These are phyloP conservation scores for Pharmacophagus antenor DNA, from an alignment of 2,888 invertebrate genomes.

Conservation along the genomic window DNA sequence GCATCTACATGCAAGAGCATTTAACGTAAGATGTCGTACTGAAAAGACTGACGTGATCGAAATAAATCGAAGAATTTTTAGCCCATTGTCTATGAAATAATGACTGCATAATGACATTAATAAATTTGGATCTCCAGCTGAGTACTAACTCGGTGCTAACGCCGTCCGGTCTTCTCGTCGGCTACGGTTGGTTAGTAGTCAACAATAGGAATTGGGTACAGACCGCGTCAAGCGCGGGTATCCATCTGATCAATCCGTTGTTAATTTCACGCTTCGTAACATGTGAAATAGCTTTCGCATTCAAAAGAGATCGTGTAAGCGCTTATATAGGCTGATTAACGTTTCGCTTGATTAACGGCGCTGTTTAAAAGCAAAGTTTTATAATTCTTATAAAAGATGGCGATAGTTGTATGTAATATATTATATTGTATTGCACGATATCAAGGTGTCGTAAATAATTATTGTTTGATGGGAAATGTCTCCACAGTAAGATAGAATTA, in stretches of 20 bases:
- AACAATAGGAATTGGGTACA: conserved; percentile 14
- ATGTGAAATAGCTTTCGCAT: conserved; percentile 41
- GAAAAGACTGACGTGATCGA: too few species aligned
- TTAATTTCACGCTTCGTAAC: conserved; percentile 51
- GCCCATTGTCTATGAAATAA: too few species aligned
- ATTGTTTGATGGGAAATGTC: too few species aligned
- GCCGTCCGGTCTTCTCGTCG: conserved; percentile 8
- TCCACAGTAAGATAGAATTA: too few species aligned
- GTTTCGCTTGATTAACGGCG: neutral
- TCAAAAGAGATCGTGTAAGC: conserved; percentile 2
- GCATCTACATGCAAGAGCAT: too few species aligned
- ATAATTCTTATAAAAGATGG: neutral
- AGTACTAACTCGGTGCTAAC: neutral
- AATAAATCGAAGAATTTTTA: too few species aligned
- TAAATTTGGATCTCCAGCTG: neutral
- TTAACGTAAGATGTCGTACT: too few species aligned
- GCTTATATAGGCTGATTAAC: neutral
- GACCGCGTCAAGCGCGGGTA: conserved; percentile 2
- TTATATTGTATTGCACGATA: too few species aligned
- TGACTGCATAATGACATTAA: neutral
- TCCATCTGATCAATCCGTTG: conserved; percentile 30
- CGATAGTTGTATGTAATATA: too few species aligned
- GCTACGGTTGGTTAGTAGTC: conserved; percentile 22
- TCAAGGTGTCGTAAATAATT: too few species aligned
- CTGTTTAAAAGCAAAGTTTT: neutral